Conservation (phyloP, 2,888 invertebrate species). For the Aplocera efformata region DNA sequence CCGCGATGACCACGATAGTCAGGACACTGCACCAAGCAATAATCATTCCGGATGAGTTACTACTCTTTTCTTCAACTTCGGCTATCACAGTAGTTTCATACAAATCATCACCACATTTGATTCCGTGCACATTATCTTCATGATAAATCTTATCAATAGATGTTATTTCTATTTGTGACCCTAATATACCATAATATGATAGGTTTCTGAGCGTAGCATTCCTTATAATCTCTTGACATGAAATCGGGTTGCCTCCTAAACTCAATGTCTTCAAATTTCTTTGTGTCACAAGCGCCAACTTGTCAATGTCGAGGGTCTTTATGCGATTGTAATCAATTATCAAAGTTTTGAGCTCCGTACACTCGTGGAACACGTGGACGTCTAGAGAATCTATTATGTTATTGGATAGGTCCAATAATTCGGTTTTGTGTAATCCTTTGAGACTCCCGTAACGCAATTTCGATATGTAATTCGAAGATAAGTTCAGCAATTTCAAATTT, state of each 20-base stretch:
- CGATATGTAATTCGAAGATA: constrained; percentile 54
- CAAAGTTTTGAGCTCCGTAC: constrained; percentile 50
- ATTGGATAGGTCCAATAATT: constrained; percentile 58
- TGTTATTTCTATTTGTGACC: constrained; percentile 50
- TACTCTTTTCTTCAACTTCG: constrained; percentile 4
- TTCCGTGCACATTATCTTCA: constrained; percentile 70
- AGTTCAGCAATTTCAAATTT: constrained; percentile 54
- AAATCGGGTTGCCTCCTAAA: constrained; percentile 64
- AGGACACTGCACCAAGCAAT: constrained; percentile 24
- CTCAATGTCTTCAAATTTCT: constrained; percentile 51
- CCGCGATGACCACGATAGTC: constrained; percentile 12
- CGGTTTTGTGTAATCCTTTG: constrained; percentile 56
- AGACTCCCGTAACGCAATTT: constrained; percentile 59
- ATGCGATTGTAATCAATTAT: constrained; percentile 63
- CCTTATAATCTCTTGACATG: constrained; percentile 59
- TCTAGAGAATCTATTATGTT: constrained; percentile 55
- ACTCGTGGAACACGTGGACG: constrained; percentile 64
- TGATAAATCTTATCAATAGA: constrained; percentile 64
- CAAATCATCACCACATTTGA: constrained; percentile 54
- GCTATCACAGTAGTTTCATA: constrained; percentile 19
- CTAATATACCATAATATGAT: constrained; percentile 25
- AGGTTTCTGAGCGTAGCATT: constrained; percentile 35
- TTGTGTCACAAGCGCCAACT: constrained; percentile 45
- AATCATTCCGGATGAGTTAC: constrained; percentile 20
- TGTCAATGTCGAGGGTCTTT: constrained; percentile 55